phyloP scores from a whole-genome alignment of 2,113 vertebrate species.

The Microcebus jonahi region DNA sequence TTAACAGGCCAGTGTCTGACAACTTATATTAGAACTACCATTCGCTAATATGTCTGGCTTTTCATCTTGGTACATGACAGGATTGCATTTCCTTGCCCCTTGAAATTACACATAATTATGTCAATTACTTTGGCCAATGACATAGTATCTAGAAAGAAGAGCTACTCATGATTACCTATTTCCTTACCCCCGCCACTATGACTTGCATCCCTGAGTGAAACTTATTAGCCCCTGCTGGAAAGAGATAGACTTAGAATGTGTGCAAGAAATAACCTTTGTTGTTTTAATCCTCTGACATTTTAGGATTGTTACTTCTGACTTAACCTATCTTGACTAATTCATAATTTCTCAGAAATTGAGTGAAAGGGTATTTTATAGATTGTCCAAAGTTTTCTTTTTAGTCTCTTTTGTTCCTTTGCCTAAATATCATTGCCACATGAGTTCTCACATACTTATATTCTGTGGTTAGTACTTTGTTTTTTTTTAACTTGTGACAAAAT shows the following conservation, averaged over 20 bases:
- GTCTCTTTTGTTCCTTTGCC: neutral
- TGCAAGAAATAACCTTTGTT: neutral
- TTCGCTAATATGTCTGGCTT: neutral
- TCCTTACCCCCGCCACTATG: neutral
- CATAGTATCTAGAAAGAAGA: neutral
- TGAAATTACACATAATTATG: neutral
- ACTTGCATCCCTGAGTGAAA: neutral
- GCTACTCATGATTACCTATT: neutral
- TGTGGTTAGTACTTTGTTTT: neutral
- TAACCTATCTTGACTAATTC: neutral
- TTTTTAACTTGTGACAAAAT: neutral
- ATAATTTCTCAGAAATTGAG: conserved; percentile 5
- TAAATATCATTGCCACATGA: neutral
- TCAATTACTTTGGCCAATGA: neutral
- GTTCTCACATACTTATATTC: neutral
- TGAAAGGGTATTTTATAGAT: neutral
- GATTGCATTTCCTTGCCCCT: neutral
- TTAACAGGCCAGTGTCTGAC: neutral
- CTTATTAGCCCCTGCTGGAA: neutral
- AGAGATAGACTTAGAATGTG: neutral
- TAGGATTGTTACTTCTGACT: neutral
- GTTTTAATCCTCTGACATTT: neutral
- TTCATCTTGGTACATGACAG: neutral
- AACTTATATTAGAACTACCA: neutral
- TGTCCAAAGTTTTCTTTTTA: neutral